These are phyloP conservation scores for Spermophilus dauricus DNA, from an alignment of 2,113 vertebrate genomes.

Conservation along the genomic window DNA sequence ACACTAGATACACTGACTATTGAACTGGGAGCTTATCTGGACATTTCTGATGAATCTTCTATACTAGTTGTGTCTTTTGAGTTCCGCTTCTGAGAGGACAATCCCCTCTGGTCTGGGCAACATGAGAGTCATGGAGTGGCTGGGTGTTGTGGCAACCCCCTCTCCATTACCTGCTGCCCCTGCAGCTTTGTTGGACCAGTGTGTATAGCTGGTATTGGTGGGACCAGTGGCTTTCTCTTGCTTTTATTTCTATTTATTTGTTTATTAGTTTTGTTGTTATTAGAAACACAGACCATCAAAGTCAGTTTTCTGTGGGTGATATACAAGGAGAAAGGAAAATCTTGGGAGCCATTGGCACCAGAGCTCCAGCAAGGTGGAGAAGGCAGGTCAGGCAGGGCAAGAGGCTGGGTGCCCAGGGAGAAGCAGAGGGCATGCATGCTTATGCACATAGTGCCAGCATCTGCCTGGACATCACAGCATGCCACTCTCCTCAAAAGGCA, in stretches of 20 bases:
- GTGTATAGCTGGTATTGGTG: accelerated
- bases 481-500: accelerated
- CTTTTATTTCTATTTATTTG: neutral
- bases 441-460: accelerated
- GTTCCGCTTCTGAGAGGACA: accelerated
- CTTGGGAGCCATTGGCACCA: accelerated
- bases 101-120: neutral
- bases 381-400: neutral
- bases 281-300: neutral
- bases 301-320: neutral
- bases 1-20: accelerated
- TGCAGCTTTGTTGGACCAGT: accelerated
- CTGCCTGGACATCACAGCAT: too few relatives aligned
- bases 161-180: neutral
- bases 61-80: accelerated
- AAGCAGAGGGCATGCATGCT: accelerated
- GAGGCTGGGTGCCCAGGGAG: neutral
- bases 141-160: accelerated
- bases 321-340: neutral
- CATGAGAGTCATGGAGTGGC: accelerated
- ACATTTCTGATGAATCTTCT: neutral
- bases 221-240: neutral
- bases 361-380: neutral
- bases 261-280: neutral
- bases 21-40: too few relatives aligned